Conservation (phyloP, 2,113 vertebrate species). For the Macquaria australasica region DNA sequence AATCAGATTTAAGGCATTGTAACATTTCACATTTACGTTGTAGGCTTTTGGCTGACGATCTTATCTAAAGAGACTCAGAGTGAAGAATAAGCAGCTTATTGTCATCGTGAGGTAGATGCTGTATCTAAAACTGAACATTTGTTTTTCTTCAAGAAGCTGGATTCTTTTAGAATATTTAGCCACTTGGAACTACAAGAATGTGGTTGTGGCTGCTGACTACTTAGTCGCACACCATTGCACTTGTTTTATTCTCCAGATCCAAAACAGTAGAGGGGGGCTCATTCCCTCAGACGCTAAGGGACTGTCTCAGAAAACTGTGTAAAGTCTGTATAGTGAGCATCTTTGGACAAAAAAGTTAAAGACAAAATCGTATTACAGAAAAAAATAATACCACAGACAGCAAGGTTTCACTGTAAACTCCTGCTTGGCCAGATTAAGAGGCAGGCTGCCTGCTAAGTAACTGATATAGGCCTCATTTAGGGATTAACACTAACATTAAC, state of each 20-base stretch:
- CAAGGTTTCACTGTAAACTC: conserved; percentile 20
- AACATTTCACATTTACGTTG: conserved; percentile 49
- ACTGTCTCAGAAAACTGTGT: neutral
- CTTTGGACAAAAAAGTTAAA: neutral
- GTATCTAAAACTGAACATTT: conserved; percentile 7
- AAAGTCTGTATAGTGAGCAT: neutral
- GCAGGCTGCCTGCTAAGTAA: conserved; percentile 43
- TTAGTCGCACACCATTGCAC: neutral
- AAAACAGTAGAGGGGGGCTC: neutral
- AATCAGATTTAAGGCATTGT: conserved; percentile 57
- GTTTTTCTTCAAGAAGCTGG: neutral
- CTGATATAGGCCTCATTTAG: conserved; percentile 34
- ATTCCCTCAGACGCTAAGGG: neutral
- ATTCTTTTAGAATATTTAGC: neutral
- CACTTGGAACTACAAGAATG: neutral
- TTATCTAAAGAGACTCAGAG: conserved; percentile 28
- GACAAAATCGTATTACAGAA: neutral
- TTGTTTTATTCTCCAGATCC: neutral
- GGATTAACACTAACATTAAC: conserved; percentile 51
- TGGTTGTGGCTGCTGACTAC: neutral
- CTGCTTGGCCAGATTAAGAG: conserved; percentile 31
- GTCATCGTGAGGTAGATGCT: conserved; percentile 9
- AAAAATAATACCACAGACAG: neutral
- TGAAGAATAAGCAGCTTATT: conserved; percentile 56
- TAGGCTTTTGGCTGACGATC: conserved; percentile 39